Evolutionary conservation across 2,797 vertebrate genomes (phyloP).

Genomic region (Babyrousa celebensis): DNA sequence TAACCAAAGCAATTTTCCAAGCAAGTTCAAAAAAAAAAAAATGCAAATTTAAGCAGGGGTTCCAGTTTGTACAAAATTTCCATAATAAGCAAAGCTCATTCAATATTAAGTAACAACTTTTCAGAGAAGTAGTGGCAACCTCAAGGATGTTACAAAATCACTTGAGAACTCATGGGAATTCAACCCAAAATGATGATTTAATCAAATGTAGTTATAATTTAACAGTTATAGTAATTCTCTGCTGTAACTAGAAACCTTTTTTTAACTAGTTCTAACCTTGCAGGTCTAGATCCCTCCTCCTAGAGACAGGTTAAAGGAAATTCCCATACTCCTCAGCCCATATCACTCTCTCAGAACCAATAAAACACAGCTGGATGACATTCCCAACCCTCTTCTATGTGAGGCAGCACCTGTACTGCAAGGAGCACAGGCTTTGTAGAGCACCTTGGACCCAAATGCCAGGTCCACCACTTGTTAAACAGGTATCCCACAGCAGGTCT

Average conservation of each 20-base stretch:
- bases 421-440: not conserved
- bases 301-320: constrained; percentile 8
- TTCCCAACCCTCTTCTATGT: not conserved
- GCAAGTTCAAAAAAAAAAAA: constrained; percentile 35
- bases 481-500: not conserved
- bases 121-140: not conserved
- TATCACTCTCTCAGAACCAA: constrained; percentile 4
- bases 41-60: not conserved
- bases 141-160: constrained; percentile 6
- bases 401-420: not conserved
- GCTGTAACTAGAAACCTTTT: constrained; percentile 21
- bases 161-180: constrained; percentile 28
- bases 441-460: not conserved
- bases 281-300: not conserved
- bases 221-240: not conserved
- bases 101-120: constrained; percentile 53
- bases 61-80: constrained; percentile 66
- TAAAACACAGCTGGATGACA: not conserved
- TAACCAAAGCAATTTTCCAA: constrained; percentile 47
- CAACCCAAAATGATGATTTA: constrained; percentile 41
- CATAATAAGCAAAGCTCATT: constrained; percentile 34
- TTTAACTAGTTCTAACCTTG: not conserved
- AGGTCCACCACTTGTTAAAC: not conserved
- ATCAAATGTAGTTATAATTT: not conserved
- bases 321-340: not conserved